phyloP scores from a whole-genome alignment of 1,140 invertebrate species.

The Neuroterus valhalla region DNA sequence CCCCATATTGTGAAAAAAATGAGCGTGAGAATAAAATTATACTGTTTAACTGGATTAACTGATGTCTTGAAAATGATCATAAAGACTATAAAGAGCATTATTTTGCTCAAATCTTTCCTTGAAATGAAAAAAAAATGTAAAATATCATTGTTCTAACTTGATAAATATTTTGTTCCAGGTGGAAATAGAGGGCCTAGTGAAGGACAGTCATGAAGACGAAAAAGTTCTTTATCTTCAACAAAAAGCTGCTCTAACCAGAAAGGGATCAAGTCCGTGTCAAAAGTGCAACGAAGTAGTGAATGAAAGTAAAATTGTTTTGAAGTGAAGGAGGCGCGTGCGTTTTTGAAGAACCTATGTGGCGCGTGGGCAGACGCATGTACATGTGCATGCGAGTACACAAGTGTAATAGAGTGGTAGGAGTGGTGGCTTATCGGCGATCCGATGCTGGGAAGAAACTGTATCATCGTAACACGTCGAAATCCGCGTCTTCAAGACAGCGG shows the following conservation, averaged over 20 bases:
- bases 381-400: slow-evolving; percentile 9
- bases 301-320: slow-evolving; percentile 8
- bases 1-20: too few relatives aligned
- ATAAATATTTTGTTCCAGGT: slow-evolving; percentile 40
- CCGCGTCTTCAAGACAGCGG: slow-evolving; percentile 35
- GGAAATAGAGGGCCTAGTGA: slow-evolving; percentile 32
- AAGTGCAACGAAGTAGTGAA: slow-evolving; percentile 8
- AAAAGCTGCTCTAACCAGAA: slow-evolving; percentile 52
- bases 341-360: slow-evolving; percentile 31
- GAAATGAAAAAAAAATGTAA: not conserved
- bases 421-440: slow-evolving; percentile 19
- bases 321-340: not conserved
- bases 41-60: too few relatives aligned
- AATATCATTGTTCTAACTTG: not conserved
- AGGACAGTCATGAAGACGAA: slow-evolving; percentile 52
- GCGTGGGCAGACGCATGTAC: slow-evolving; percentile 31
- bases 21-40: too few relatives aligned
- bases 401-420: slow-evolving; percentile 15
- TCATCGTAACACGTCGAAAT: slow-evolving; percentile 26
- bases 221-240: slow-evolving; percentile 60
- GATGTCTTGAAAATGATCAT: too few relatives aligned
- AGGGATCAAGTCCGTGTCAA: not conserved
- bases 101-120: not conserved
- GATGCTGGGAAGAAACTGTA: slow-evolving; percentile 26
- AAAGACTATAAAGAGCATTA: too few relatives aligned